Percentiles rank a stretch among this genome's conserved stretches.
phyloP scores from a whole-genome alignment of 2,888 invertebrate genomes.

The Epistrophella euchroma region DNA sequence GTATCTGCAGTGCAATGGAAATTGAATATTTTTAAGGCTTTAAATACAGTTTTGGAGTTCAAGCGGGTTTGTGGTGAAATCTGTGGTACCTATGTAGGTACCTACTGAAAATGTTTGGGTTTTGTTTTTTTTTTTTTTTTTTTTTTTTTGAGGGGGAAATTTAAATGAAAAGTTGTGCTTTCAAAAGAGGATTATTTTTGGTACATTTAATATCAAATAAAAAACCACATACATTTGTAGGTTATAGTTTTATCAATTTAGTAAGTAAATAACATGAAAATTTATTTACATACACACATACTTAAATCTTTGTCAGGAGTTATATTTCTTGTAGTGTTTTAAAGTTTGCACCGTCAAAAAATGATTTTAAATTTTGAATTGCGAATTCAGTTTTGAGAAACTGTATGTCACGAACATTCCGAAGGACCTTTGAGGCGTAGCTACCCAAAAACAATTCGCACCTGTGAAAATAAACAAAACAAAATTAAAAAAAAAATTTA shows the following conservation, averaged over 20 bases:
- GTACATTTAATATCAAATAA: neutral
- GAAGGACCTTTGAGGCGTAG: too few species aligned
- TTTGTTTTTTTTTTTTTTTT: neutral
- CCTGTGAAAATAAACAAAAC: too few species aligned
- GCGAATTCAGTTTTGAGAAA: too few species aligned
- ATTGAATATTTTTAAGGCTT: slow-evolving; percentile 48
- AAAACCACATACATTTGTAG: neutral
- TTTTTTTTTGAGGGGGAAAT: neutral
- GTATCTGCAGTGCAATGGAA: slow-evolving; percentile 43
- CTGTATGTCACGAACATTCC: too few species aligned
- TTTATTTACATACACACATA: too few species aligned
- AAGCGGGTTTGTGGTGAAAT: slow-evolving; percentile 56
- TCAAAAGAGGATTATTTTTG: neutral
- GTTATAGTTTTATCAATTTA: neutral
- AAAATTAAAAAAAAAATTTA: too few species aligned
- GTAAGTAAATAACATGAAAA: neutral
- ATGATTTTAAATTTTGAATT: too few species aligned
- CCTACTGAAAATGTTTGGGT: neutral
- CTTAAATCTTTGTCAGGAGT: too few species aligned
- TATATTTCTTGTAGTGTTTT: too few species aligned
- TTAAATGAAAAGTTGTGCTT: neutral
- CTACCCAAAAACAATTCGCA: too few species aligned
- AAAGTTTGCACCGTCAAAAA: too few species aligned
- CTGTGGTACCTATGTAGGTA: slow-evolving; percentile 23
- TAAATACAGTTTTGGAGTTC: slow-evolving; percentile 8